Evolutionary conservation across 2,888 invertebrate species (phyloP), one percentile per base, ranked within the genome.

Genomic region (Boloria selene): DNA sequence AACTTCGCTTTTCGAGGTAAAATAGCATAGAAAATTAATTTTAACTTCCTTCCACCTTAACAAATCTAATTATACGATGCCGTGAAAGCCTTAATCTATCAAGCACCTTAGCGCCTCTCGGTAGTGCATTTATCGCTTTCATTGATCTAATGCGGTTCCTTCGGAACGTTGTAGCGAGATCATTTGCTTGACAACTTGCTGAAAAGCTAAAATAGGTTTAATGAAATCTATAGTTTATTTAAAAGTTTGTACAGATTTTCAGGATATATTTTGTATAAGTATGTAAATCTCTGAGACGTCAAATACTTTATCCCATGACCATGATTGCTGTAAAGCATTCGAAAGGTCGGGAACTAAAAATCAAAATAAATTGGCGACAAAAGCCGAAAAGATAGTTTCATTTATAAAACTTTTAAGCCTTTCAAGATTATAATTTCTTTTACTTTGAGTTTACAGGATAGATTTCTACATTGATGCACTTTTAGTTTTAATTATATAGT

Each of bases 141-240:
- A 70, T 70, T 70, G 67, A 68, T 68, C 67, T 70, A 55, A 62
- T 65, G 70, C 59, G 65, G 67, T 67, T 65, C 42, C 13, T 52
- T 62, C 63, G 51, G 49, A 49, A 62, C 63, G 51, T 22, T 65
- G 61, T 62, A 59, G 59, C 53, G 51, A 51, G 22, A 45, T 64
- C 42, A 58, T 59, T 64, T 45, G 58, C 55, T 26, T 38, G 13
- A n/a, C 17, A 56, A n/a, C 38, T 50, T 44, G 44, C 14, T 45
- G 56, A 56, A 56, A 56, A 45, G 56, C 45, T 10, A 56, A 45
- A 56, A 45, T 56, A 45, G 44, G n/a, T 22, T 0, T n/a, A 56
- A 16, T 56, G 56, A 56, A 56, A 45, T 56, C 13, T n/a, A 10
- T 56, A 45, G 45, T 56, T 56, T 56, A 45, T 56, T 45, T 45